Evolutionary conservation across 2,888 invertebrate species (phyloP).

Genomic region (Amblyjoppa proteus): DNA sequence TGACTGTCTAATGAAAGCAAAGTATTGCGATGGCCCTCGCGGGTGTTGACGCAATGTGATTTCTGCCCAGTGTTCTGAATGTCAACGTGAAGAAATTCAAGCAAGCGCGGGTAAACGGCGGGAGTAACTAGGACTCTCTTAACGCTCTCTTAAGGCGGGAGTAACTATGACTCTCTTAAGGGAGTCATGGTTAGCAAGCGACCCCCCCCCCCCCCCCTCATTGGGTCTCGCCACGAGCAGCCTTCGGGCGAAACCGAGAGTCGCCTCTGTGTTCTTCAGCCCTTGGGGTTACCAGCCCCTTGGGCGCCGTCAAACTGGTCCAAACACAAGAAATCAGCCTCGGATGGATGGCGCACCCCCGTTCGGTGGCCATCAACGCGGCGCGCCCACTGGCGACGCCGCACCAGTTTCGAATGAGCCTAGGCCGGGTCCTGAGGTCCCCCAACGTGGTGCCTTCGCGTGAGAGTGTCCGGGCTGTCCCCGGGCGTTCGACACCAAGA

Average conservation of each 20-base stretch:
- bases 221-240: constrained; percentile 80
- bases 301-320: constrained; percentile 86
- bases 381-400: constrained; percentile 52
- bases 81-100: too few relatives aligned
- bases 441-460: not conserved
- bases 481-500: constrained; percentile 14
- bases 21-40: too few relatives aligned
- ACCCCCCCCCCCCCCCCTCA: constrained; percentile 78
- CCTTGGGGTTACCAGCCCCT: constrained; percentile 71
- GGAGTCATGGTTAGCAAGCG: constrained; percentile 72
- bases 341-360: constrained; percentile 60
- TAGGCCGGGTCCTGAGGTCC: not conserved
- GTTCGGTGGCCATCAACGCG: constrained; percentile 54
- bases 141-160: too few relatives aligned
- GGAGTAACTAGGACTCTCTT: too few relatives aligned
- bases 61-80: too few relatives aligned
- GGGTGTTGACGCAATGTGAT: too few relatives aligned
- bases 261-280: constrained; percentile 39
- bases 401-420: constrained; percentile 34
- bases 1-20: too few relatives aligned
- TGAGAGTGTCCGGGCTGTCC: constrained; percentile 52
- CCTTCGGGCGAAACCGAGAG: constrained; percentile 4
- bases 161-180: not conserved
- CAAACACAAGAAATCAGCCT: constrained; percentile 51
- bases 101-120: too few relatives aligned